Evolutionary conservation across 1,140 invertebrate species (phyloP).

Genomic region (Drosophila parvula): DNA sequence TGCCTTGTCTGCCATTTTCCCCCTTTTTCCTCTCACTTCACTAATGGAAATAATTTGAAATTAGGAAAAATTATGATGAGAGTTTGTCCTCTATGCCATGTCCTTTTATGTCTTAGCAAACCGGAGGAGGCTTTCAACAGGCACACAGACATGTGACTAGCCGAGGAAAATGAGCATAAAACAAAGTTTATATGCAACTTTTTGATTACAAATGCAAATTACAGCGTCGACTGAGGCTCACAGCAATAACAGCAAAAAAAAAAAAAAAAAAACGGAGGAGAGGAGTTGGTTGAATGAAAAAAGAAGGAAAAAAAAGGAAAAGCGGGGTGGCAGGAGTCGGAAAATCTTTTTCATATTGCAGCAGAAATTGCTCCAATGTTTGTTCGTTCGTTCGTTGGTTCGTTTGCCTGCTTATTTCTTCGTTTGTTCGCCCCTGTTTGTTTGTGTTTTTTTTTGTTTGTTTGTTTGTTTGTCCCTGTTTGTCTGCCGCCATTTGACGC

Average conservation of each 20-base stretch:
- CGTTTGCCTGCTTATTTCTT: constrained; percentile 33
- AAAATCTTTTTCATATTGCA: constrained; percentile 75
- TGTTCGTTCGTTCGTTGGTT: constrained; percentile 61
- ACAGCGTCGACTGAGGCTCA: constrained; percentile 59
- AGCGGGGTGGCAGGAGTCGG: constrained; percentile 9
- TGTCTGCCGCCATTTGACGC: constrained; percentile 39
- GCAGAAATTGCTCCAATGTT: constrained; percentile 76
- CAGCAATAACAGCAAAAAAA: constrained; percentile 26
- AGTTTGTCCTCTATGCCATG: constrained; percentile 36
- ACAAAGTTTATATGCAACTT: constrained; percentile 81
- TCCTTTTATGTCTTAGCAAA: constrained; percentile 43
- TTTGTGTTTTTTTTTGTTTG: constrained; percentile 32
- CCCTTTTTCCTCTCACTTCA: constrained; percentile 8
- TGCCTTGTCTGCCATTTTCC: not conserved
- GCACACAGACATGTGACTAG: constrained; percentile 26
- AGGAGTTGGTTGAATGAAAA: constrained; percentile 3
- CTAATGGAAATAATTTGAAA: constrained; percentile 55
- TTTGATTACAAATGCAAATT: constrained; percentile 83
- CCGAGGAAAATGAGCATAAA: constrained; percentile 77
- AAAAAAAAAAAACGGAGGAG: constrained; percentile 3
- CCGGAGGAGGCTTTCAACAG: constrained; percentile 21
- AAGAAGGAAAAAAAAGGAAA: constrained; percentile 4
- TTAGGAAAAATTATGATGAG: constrained; percentile 54
- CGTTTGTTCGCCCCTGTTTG: constrained; percentile 29
- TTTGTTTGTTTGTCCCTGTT: constrained; percentile 25